Percentiles rank a stretch among this genome's conserved stretches.
Evolutionary conservation across 1,140 invertebrate genomes (phyloP).

Genomic region (Lucilia cuprina): DNA sequence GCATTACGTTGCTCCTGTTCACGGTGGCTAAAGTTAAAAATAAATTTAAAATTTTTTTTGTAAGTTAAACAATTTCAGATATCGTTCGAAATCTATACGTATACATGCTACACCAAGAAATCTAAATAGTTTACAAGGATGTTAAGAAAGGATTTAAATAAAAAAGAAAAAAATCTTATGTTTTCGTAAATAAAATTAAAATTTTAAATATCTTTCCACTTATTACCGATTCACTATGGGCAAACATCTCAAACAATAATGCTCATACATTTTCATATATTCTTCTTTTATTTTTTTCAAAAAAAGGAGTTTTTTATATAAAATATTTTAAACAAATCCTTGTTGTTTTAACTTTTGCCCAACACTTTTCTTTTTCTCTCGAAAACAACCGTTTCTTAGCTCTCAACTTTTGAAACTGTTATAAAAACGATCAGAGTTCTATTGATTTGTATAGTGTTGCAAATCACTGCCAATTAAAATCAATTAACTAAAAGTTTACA

Average conservation of each 20-base stretch:
- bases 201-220: background rate
- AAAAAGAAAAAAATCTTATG: background rate
- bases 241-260: conserved; percentile 18
- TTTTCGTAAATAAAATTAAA: background rate
- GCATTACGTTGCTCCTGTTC: conserved; percentile 76
- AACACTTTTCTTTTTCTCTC: background rate
- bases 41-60: background rate
- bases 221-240: conserved; percentile 20
- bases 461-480: conserved; percentile 3
- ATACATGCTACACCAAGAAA: background rate
- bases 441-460: background rate
- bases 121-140: background rate
- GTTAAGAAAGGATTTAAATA: background rate
- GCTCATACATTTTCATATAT: background rate
- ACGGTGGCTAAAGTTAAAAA: conserved; percentile 61
- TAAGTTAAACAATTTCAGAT: background rate
- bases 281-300: background rate
- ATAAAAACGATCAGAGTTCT: background rate
- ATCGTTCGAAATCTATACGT: background rate
- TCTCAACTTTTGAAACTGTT: background rate
- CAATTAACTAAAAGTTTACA: background rate
- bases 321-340: background rate
- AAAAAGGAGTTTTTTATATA: background rate
- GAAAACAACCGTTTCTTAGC: background rate
- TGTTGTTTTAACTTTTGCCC: no score